phyloP scores from a whole-genome alignment of 2,888 invertebrate species.

The Colostygia pectinataria region DNA sequence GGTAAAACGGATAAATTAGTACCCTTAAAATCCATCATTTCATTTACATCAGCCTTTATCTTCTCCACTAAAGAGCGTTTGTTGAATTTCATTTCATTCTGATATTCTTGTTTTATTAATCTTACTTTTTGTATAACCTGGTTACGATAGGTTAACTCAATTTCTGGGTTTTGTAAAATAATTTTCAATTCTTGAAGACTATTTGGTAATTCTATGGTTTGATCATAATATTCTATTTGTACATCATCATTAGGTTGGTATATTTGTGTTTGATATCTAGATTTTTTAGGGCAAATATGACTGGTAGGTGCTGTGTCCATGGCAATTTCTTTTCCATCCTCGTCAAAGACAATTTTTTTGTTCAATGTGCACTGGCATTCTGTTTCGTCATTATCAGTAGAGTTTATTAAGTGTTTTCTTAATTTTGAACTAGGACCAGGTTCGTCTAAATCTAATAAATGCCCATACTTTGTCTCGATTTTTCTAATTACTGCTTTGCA shows the following conservation, averaged over 20 bases:
- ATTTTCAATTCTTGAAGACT: constrained; percentile 47
- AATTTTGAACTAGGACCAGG: constrained; percentile 23
- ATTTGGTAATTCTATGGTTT: constrained; percentile 50
- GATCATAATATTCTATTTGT: constrained; percentile 52
- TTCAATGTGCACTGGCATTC: constrained; percentile 57
- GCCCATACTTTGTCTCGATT: constrained; percentile 70
- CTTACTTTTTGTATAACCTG: constrained; percentile 60
- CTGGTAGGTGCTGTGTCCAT: constrained; percentile 40
- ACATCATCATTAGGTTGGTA: constrained; percentile 32
- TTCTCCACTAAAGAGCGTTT: constrained; percentile 55
- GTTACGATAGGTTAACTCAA: constrained; percentile 49
- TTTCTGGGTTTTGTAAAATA: constrained; percentile 50
- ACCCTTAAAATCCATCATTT: constrained; percentile 63
- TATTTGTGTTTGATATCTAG: constrained; percentile 23
- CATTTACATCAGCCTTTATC: constrained; percentile 56
- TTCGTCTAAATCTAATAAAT: constrained; percentile 53
- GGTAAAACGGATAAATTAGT: constrained; percentile 59
- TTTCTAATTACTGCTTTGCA: constrained; percentile 63
- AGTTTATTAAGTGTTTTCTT: constrained; percentile 24
- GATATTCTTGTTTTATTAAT: constrained; percentile 49
- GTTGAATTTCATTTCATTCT: constrained; percentile 56
- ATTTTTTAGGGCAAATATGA: constrained; percentile 59
- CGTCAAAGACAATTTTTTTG: constrained; percentile 69
- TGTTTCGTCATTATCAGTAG: constrained; percentile 30
- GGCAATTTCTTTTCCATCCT: constrained; percentile 56